These are phyloP conservation scores for Xiphophorus couchianus DNA, from an alignment of 2,113 vertebrate genomes.

Conservation along the genomic window DNA sequence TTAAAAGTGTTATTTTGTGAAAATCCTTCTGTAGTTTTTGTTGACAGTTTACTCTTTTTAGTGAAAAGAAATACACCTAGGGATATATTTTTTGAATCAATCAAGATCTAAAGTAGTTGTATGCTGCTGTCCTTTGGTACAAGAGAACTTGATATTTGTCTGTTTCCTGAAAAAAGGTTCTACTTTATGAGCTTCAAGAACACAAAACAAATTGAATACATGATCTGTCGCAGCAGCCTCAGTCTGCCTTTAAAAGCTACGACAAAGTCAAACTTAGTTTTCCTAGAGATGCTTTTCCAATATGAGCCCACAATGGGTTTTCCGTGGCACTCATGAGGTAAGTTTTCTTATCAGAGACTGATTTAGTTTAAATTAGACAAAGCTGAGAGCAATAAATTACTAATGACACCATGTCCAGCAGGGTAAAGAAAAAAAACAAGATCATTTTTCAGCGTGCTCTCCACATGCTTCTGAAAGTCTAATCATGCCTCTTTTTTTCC, in stretches of 20 bases:
- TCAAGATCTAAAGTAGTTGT: too few relatives aligned
- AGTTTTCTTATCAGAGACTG: conserved; percentile 83
- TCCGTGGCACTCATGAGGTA: conserved; percentile 54
- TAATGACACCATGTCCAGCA: conserved; percentile 69
- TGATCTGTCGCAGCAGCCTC: too few relatives aligned
- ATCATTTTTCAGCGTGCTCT: conserved; percentile 68
- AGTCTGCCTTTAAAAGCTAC: conserved; percentile 7
- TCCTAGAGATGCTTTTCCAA: background rate
- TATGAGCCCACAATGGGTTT: background rate
- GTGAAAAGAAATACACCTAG: too few relatives aligned
- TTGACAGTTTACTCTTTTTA: background rate
- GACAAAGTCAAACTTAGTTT: conserved; percentile 26
- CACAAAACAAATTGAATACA: background rate
- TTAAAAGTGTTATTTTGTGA: background rate
- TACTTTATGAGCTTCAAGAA: background rate
- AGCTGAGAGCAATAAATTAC: conserved; percentile 77
- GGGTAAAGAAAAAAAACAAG: conserved; percentile 70
- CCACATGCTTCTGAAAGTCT: conserved; percentile 56
- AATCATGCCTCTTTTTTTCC: conserved; percentile 54
- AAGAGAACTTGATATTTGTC: background rate
- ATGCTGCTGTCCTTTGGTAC: too few relatives aligned
- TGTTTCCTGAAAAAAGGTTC: background rate
- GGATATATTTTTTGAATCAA: too few relatives aligned
- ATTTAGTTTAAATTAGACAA: conserved; percentile 82
- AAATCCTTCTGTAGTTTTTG: background rate